Conservation (phyloP, 1,140 invertebrate genomes). For the Lepidurus apus region DNA sequence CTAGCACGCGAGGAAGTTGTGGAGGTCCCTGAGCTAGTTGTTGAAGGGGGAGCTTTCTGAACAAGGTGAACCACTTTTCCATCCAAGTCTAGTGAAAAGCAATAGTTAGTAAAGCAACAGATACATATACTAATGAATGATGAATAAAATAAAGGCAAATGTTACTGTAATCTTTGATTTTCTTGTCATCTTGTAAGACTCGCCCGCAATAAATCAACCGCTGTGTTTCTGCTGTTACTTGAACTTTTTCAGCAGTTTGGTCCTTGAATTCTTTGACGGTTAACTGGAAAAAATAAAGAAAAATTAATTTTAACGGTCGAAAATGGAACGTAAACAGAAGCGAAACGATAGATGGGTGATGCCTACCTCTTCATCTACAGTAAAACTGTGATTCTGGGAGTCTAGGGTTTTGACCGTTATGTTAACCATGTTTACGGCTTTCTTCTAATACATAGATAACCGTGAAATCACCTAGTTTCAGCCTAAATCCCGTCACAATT, state of each 20-base stretch:
- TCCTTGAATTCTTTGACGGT: slow-evolving; percentile 84
- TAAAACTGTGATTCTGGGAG: slow-evolving; percentile 80
- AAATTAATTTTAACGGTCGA: slow-evolving; percentile 25
- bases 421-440: slow-evolving; percentile 61
- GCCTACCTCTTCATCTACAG: slow-evolving; percentile 80
- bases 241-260: slow-evolving; percentile 66
- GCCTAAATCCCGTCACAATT: background rate
- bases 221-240: slow-evolving; percentile 72
- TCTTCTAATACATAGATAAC: slow-evolving; percentile 17
- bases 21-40: slow-evolving; percentile 24
- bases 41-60: slow-evolving; percentile 66
- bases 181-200: slow-evolving; percentile 85
- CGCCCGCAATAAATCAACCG: slow-evolving; percentile 87
- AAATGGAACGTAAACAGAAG: slow-evolving; percentile 15
- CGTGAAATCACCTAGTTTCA: background rate
- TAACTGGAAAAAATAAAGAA: slow-evolving; percentile 52
- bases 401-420: slow-evolving; percentile 88
- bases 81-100: slow-evolving; percentile 63
- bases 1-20: slow-evolving; percentile 27
- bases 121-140: slow-evolving; percentile 22
- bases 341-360: slow-evolving; percentile 23
- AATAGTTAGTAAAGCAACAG: slow-evolving; percentile 9
- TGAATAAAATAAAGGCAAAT: background rate
- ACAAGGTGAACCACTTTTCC: slow-evolving; percentile 91
- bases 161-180: slow-evolving; percentile 77